Conservation (phyloP, 2,888 invertebrate species). For the Synanthedon tipuliformis region DNA sequence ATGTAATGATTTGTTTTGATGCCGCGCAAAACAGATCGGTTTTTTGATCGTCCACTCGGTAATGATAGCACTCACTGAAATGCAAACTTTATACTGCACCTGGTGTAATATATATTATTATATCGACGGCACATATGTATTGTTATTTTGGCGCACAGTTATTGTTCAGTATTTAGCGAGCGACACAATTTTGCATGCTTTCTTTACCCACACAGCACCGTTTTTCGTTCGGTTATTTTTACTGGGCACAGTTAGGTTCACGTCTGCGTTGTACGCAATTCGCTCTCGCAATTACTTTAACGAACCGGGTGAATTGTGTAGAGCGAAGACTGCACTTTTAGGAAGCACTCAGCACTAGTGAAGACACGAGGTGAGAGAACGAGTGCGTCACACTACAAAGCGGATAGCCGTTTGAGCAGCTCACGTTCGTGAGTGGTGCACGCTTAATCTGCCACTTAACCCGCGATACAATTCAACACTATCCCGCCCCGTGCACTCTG, state of each 20-base stretch:
- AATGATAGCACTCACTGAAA: conserved; percentile 71
- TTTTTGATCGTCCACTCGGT: conserved; percentile 33
- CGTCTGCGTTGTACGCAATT: conserved; percentile 38
- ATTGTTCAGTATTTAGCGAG: conserved; percentile 70
- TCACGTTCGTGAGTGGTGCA: conserved; percentile 3
- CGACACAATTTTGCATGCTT: conserved; percentile 71
- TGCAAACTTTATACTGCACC: conserved; percentile 68
- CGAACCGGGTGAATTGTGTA: conserved; percentile 24
- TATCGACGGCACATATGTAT: conserved; percentile 65
- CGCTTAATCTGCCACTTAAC: neutral
- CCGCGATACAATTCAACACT: neutral
- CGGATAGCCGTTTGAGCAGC: conserved; percentile 14
- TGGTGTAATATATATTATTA: conserved; percentile 39
- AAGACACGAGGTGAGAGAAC: conserved; percentile 69
- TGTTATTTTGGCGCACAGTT: conserved; percentile 68
- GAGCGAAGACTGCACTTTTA: conserved; percentile 53
- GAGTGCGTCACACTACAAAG: conserved; percentile 49
- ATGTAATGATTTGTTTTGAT: conserved; percentile 73
- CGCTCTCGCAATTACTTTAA: conserved; percentile 2
- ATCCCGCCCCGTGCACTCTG: neutral
- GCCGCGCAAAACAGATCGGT: conserved; percentile 26
- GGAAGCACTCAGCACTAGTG: conserved; percentile 68
- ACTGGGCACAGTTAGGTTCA: conserved; percentile 66
- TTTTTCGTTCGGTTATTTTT: conserved; percentile 64
- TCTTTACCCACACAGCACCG: conserved; percentile 66